These are phyloP conservation scores for Delphinus delphis DNA, from an alignment of 2,113 vertebrate genomes.

Conservation along the genomic window DNA sequence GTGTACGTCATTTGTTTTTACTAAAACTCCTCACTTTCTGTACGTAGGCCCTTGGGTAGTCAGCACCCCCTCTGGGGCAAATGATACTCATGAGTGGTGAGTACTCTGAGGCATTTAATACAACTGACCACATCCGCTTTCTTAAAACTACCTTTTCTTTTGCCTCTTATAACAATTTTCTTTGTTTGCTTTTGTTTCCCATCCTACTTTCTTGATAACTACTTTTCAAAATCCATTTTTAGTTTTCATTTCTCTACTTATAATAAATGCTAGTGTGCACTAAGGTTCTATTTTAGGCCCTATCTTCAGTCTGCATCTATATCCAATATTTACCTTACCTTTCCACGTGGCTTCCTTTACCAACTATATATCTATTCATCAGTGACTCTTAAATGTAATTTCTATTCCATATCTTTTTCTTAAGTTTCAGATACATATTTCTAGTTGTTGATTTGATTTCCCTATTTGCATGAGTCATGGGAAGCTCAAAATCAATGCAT, in stretches of 20 bases:
- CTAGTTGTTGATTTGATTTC: constrained; percentile 15
- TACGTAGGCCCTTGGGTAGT: not conserved
- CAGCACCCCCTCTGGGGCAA: not conserved
- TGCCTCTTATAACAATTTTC: not conserved
- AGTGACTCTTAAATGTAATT: not conserved
- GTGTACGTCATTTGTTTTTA: not conserved
- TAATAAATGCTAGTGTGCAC: not conserved
- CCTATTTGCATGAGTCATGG: not conserved
- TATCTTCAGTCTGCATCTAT: not conserved
- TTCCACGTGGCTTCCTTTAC: constrained; percentile 4
- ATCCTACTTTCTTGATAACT: not conserved
- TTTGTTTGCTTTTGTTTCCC: not conserved
- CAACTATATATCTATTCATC: not conserved
- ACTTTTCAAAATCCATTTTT: not conserved
- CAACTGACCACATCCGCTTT: not conserved
- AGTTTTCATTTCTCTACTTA: not conserved
- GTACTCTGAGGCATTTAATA: not conserved
- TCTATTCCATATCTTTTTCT: not conserved
- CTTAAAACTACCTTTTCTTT: not conserved
- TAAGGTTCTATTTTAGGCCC: not conserved
- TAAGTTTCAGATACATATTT: not conserved
- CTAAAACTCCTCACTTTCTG: not conserved
- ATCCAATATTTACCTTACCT: not conserved
- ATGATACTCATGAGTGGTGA: not conserved
- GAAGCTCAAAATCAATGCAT: not conserved